Evolutionary conservation across 2,113 vertebrate species (phyloP).

Genomic region (Sylvilagus bachmani): DNA sequence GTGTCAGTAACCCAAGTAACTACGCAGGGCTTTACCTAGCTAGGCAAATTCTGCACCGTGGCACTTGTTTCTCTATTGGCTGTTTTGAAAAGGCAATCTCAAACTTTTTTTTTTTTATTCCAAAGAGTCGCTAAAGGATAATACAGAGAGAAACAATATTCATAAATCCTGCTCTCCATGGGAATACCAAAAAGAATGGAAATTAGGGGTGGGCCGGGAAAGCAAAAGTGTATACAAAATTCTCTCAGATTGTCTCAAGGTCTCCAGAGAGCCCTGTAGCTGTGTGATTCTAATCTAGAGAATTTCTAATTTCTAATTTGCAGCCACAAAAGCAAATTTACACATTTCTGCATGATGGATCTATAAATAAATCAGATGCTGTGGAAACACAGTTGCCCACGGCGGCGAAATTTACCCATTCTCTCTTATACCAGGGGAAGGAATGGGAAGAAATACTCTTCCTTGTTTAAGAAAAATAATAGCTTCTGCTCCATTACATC

Average conservation of each 20-base stretch:
- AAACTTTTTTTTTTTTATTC: not conserved
- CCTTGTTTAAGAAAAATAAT: constrained; percentile 89
- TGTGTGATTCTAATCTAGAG: constrained; percentile 46
- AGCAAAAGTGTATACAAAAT: not conserved
- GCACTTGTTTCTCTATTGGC: not conserved
- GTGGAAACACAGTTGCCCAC: constrained; percentile 73
- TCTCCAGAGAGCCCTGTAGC: constrained; percentile 40
- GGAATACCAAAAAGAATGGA: not conserved
- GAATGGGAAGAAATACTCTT: constrained; percentile 83
- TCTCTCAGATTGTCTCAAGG: not conserved
- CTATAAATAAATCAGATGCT: constrained; percentile 79
- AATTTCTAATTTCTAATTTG: constrained; percentile 80
- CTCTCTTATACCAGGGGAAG: constrained; percentile 74
- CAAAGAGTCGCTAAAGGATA: not conserved
- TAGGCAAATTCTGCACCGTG: not conserved
- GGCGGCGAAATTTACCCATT: constrained; percentile 83
- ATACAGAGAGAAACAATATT: constrained; percentile 40
- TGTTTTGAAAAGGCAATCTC: constrained; percentile 48
- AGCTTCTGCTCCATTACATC: constrained; percentile 91
- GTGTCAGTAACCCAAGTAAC: not conserved
- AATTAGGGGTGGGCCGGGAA: not conserved
- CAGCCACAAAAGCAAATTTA: constrained; percentile 75
- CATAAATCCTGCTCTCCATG: constrained; percentile 25
- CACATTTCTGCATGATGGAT: constrained; percentile 77
- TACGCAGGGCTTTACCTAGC: not conserved